These are phyloP conservation scores for Vespertilio murinus DNA, from an alignment of 2,797 vertebrate genomes.

Conservation along the genomic window DNA sequence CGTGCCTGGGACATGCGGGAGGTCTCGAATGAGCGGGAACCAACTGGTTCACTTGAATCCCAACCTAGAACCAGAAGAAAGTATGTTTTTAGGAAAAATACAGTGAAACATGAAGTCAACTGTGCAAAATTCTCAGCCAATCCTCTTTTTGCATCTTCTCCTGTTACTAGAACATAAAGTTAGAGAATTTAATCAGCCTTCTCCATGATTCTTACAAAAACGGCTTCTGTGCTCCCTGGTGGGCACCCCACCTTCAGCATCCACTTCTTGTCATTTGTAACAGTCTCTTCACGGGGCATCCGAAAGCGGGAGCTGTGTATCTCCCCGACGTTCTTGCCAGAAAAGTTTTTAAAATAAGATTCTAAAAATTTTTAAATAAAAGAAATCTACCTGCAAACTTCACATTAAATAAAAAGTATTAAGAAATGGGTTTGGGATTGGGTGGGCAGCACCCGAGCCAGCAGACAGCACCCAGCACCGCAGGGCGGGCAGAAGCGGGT, in stretches of 20 bases:
- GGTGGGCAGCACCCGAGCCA: no score
- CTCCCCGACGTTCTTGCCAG: background rate
- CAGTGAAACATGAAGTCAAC: background rate
- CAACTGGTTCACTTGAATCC: slow-evolving; percentile 95
- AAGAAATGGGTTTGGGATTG: background rate
- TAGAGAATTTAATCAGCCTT: background rate
- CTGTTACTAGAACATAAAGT: slow-evolving; percentile 3
- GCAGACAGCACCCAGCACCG: background rate
- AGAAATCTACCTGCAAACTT: background rate
- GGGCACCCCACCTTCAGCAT: background rate
- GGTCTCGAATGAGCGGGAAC: slow-evolving; percentile 83
- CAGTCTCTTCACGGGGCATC: background rate
- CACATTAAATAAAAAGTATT: background rate
- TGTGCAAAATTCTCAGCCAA: slow-evolving; percentile 1
- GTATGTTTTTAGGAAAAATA: slow-evolving; percentile 15
- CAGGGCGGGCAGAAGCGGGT: background rate
- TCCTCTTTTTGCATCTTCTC: background rate
- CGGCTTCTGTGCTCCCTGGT: background rate
- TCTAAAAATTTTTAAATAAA: background rate
- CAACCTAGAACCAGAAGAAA: slow-evolving; percentile 85
- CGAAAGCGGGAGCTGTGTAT: background rate
- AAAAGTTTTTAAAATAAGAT: background rate
- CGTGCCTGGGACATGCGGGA: slow-evolving; percentile 71
- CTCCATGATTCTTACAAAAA: background rate
- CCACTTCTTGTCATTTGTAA: background rate